Base-by-base conservation (phyloP, 2,797 vertebrate species). In the Selene dorsalis region DNA sequence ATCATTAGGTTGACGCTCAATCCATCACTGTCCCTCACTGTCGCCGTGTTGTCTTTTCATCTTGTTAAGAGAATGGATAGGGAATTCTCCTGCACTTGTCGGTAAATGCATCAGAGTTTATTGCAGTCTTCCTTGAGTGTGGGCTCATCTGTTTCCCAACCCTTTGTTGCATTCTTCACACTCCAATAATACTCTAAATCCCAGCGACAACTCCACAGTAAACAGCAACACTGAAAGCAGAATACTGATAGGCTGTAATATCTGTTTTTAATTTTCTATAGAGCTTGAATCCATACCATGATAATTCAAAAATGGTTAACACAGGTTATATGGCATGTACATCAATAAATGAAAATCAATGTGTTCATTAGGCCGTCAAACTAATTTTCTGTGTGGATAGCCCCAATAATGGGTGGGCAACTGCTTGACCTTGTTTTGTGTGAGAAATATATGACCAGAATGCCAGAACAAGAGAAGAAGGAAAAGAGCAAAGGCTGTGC, bases 41-140 rank as follows among this genome's bases (percentile, higher is more conserved):
- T 85, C 38, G 61, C 73, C 57, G 73, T 57, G 64, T 68, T 80
- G 69, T 81, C 77, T 77, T 63, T 80, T 66, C 38, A 63, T 68
- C 88, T 93, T 91, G 89, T 93, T 92, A 90, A 83, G 88, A 90
- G 83, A 91, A 94, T 91, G 90, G 89, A 92, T 92, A 68, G 88
- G 82, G 72, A 90, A 82, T 85, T 79, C 81, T 91, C 59, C 38
- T 20, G 39, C 57, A 64, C 79, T 89, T 92, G 92, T 92, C 89
- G 90, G 89, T 89, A 87, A 91, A 93, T 93, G 75, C 80, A 93
- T 93, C 86, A 92, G 84, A 77, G 72, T 91, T 85, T 89, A 88
- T 88, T 87, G 84, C 82, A 74, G 87, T 78, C 88, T 85, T 75
- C 84, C 67, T 83, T 61, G 12, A 67, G 71, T 73, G 77, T 83